Evolutionary conservation across 2,797 vertebrate genomes (phyloP), one percentile per base, ranked within the genome.

Genomic region (Enteromius fasciolatus): DNA sequence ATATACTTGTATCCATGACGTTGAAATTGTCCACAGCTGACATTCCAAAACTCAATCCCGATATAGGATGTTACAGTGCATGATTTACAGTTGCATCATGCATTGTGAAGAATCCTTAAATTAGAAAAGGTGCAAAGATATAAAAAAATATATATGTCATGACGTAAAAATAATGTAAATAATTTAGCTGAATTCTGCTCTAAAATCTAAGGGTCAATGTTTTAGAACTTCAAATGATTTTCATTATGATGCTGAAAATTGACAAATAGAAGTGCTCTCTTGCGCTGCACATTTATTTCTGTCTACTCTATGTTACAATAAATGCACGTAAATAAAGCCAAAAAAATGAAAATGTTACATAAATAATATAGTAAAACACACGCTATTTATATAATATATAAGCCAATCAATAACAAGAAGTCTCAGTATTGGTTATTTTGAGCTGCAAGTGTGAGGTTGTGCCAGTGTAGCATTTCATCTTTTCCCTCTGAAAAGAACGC

Each of bases 401-500:
- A 77, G 46, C 1, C 25, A 48, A 48, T 6, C 48, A 77, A 31
- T 10, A 33, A 11, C 11, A 68, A 10, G 28, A 69, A 17, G 36
- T 59, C 3, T 69, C 25, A 15, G 66, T 14, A 31, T 4, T 20
- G 14, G 64, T 31, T 57, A 57, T 41, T 41, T 54, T 79, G 33
- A 20, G 18, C 14, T 25, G 36, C 28, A 15, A 50, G 6, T 23
- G n/a, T 59, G 28, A 44, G 46, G 41, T 73, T 54, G 31, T 79
- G 23, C 68, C 20, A 4, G 3, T 31, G 36, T 17, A 79, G 33
- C 36, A 44, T 52, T 67, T 78, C 48, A 31, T 72, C n/a, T 33
- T 78, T 69, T 63, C 39, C 28, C 63, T 31, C 44, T 73, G 57
- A 50, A 76, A 82, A 7, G 10, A 80, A 63, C 33, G 66, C 61